Base-by-base conservation (phyloP, 2,797 vertebrate species). In the Dendrocincla fuliginosa region DNA sequence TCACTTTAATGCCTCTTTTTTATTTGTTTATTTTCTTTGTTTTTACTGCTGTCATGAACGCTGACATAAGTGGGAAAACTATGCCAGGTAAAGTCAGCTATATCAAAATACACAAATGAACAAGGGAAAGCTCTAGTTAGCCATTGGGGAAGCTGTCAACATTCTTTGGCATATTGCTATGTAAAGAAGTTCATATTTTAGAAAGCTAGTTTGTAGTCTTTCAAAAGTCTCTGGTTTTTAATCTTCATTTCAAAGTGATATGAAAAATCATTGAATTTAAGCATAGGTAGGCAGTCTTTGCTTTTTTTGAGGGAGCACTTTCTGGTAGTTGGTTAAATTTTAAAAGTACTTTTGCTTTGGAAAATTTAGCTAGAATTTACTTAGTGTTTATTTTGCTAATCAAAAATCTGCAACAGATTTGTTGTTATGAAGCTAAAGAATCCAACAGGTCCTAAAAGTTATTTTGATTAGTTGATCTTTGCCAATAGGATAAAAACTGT, bases 31-130 rank as follows among this genome's bases (percentile, higher is more conserved):
- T 96, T 97, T 96, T 98, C 96, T 98, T 97, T 98, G 97, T 97
- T 97, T 98, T 98, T 96, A 96, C 96, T 98, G 97, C 98, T 97
- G 87, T 98, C 98, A 97, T 97, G 97, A 98, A 91, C 95, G 97
- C 97, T 98, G 97, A 97, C 97, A 98, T 98, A 97, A 98, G 96
- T 97, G 97, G 97, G 94, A 97, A 98, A 97, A 94, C 97, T 98
- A 71, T 98, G 95, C 96, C 97, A 97, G 97, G 97, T 98, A 98
- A 98, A 97, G 97, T 97, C 98, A 98, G 97, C 97, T 96, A 49
- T 76, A 70, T 96, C 59, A 90, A 97, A 91, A 95, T 89, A 70
- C 50, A 60, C 63, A 91, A 89, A 76, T 37, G 33, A 71, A 83
- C 71, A 93, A 93, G 70, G 82, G 77, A 77, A 87, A 71, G 87